phyloP scores from a whole-genome alignment of 2,888 invertebrate genomes.

The Drosophila hawaiiensis region DNA sequence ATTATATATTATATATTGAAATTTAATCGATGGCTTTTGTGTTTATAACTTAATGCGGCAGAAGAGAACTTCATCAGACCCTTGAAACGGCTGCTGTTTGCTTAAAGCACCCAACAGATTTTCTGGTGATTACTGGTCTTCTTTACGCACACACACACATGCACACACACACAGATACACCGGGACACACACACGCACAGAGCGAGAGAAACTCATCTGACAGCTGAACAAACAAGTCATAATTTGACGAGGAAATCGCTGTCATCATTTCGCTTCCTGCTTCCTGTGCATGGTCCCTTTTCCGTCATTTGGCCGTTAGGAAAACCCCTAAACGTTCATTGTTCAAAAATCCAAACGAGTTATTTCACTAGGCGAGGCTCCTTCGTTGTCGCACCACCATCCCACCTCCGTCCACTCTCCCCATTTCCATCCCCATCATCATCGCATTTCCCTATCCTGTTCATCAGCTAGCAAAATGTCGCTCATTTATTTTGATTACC shows the following conservation, averaged over 20 bases:
- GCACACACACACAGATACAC: background rate
- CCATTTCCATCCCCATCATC: slow-evolving; percentile 4
- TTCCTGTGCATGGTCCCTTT: slow-evolving; percentile 60
- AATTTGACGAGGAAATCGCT: slow-evolving; percentile 73
- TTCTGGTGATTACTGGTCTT: slow-evolving; percentile 53
- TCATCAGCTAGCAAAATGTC: slow-evolving; percentile 72
- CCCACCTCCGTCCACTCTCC: background rate
- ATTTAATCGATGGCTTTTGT: slow-evolving; percentile 4
- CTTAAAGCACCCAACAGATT: slow-evolving; percentile 44
- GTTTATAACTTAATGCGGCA: slow-evolving; percentile 30
- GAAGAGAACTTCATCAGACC: slow-evolving; percentile 31
- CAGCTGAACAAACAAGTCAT: slow-evolving; percentile 78
- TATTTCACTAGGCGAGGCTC: slow-evolving; percentile 44
- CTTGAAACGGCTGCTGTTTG: slow-evolving; percentile 28
- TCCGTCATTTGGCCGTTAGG: slow-evolving; percentile 47
- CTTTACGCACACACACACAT: slow-evolving; percentile 3
- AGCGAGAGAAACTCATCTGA: slow-evolving; percentile 55
- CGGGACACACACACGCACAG: background rate
- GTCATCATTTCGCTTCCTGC: slow-evolving; percentile 59
- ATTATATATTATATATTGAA: background rate
- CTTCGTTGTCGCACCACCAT: background rate
- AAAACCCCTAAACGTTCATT: slow-evolving; percentile 56
- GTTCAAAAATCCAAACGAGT: slow-evolving; percentile 66
- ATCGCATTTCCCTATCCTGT: slow-evolving; percentile 56
- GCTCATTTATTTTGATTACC: slow-evolving; percentile 80